Base-by-base conservation (phyloP, 2,888 invertebrate species). In the Agrilus cyanescens region DNA sequence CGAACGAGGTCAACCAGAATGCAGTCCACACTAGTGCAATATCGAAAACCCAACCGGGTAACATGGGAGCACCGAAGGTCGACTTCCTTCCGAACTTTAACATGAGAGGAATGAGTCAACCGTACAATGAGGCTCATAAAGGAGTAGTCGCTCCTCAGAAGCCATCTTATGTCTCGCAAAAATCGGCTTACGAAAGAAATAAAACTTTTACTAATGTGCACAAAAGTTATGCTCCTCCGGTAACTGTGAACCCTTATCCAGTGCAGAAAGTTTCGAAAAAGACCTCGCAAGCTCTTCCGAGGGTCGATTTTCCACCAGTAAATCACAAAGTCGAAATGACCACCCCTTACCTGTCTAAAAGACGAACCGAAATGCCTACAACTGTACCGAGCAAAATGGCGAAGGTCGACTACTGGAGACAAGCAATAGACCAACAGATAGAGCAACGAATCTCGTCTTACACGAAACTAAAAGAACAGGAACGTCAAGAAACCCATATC, bases 61-160 rank as follows among this genome's bases (percentile, higher is more conserved):
- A 59, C n/a, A 63, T 67, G 4, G 68, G 70, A 39, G 75, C 82
- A 15, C 84, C 85, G 8, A 82, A 85, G 66, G 81, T 86, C 10
- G 84, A 87, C 61, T 86, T 87, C 57, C 74, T 78, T 31, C 85
- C 85, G 1, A 81, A 85, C 59, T 86, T 86, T 52, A 70, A 68
- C 53, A 70, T 73, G 36, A 71, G 63, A 10, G 43, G 58, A 5
- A 42, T 60, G 35, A 55, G 50, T 39, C 53, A 48, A 37, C 41
- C 45, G 32, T 45, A 16, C 7, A 40, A 40, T 34, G 43, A 45
- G 40, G 31, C 41, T 14, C 49, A 49, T 10, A 46, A 37, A 33
- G 38, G 49, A 37, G 41, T 45, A 36, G 12, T 44, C 32, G 29
- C 41, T 12, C 41, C 33, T 16, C 45, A 44, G 15, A 15, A 40